Percentiles rank a stretch among this genome's conserved stretches.
Conservation (phyloP, 2,888 invertebrate genomes). For the Drosophila incognita region DNA sequence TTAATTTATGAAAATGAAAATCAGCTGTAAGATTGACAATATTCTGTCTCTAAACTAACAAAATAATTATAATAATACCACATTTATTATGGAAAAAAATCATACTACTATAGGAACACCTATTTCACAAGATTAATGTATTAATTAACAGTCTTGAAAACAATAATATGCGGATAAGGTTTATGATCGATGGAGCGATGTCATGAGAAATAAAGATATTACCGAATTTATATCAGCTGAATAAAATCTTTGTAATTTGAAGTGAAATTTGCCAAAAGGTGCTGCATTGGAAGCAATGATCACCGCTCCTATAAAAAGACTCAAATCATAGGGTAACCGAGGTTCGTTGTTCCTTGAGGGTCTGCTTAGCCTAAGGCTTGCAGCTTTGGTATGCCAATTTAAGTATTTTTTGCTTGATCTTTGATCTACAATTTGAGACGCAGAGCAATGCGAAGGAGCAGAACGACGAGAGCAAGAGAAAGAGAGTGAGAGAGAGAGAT, state of each 20-base stretch:
- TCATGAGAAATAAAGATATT: background rate
- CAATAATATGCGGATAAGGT: background rate
- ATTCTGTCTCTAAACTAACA: background rate
- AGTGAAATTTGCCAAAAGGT: slow-evolving; percentile 1
- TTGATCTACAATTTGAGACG: slow-evolving; percentile 81
- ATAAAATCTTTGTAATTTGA: background rate
- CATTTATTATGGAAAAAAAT: fast-evolving
- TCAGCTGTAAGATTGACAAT: background rate
- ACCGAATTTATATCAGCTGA: background rate
- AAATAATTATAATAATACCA: background rate
- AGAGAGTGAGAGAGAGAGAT: slow-evolving; percentile 1
- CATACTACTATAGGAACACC: background rate
- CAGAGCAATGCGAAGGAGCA: slow-evolving; percentile 58
- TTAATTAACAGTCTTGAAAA: background rate
- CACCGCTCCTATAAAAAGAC: slow-evolving; percentile 6
- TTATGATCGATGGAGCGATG: background rate
- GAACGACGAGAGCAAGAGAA: slow-evolving; percentile 3
- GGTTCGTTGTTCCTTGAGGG: slow-evolving; percentile 58
- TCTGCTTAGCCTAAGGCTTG: slow-evolving; percentile 38
- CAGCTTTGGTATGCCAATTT: slow-evolving; percentile 74
- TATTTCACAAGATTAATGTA: background rate
- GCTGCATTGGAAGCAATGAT: slow-evolving; percentile 7
- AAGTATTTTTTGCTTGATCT: slow-evolving; percentile 73
- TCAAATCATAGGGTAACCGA: slow-evolving; percentile 66
- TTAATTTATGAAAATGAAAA: background rate